Base-by-base conservation (phyloP, 2,888 invertebrate species). In the Heteromyza rotundicornis region DNA sequence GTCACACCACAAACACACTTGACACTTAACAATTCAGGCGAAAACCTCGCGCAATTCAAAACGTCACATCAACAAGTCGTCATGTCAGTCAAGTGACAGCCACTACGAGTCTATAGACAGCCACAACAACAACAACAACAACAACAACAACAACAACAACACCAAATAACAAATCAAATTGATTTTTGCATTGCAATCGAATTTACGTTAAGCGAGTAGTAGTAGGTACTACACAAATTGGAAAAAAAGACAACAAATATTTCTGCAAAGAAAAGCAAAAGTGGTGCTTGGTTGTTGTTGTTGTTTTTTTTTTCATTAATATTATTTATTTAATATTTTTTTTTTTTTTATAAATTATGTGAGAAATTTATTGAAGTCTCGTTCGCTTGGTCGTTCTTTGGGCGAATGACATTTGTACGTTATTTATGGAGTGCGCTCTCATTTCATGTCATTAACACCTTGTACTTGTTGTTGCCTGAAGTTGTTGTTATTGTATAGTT, bases 21-120 rank as follows among this genome's bases (percentile, higher is more conserved):
- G 20, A 10, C 53, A 40, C 40, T 40, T 40, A n/a, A 10, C 32
- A 53, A 35, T 10, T 53, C 17, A 16, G 14, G 40, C 40, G 32
- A 32, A 32, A 8, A 8, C 32, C 5, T 32, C 32, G 14, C 14
- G 40, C 40, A 10, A 40, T n/a, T 27, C 27, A 27, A 5, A 53
- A 53, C 35, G 27, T 35, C 53, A 35, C 2, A 19, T 53, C 51
- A 51, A 51, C 27, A 52, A 36, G 36, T 32, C 32, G 14, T 2
- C 27, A 24, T 52, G 36, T 36, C 36, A 17, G 12, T 54, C 36
- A 54, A 36, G 35, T 54, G 36, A 54, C 36, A 53, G 19, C 27
- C 16, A 16, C 16, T 2, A 32, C n/a, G n/a, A n/a, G n/a, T n/a
- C n/a, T n/a, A n/a, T n/a, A n/a, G n/a, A 16, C 36, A 54, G 36